Evolutionary conservation across 2,888 invertebrate species (phyloP), one percentile per base, ranked within the genome.

Genomic region (Andrena haemorrhoa): DNA sequence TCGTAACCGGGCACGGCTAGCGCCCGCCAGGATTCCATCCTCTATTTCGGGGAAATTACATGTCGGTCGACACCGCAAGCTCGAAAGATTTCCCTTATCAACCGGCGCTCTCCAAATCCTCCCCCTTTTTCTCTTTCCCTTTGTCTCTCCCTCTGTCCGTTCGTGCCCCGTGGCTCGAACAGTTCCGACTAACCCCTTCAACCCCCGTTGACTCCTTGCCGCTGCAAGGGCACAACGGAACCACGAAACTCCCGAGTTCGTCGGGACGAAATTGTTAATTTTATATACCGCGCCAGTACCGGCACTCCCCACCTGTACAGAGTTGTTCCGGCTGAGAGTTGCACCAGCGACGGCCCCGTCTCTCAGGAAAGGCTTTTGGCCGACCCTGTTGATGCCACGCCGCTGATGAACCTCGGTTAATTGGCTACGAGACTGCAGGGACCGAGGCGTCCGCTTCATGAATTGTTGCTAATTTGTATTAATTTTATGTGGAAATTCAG

Each of bases 1-100:
- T 90, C 84, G 91, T 89, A 91, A 90, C 89, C 88, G 86, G 53
- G 82, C 75, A 81, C 80, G 85, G 79, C 83, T 86, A 83, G 78
- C 80, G 82, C 81, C 75, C 81, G 77, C 75, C 83, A 85, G 88
- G 84, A 89, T 86, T 81, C 83, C 83, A 60, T 82, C 84, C 84
- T 79, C 85, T 77, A 86, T 88, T 90, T 82, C 87, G 81, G 78
- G 83, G 86, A 89, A 91, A 90, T 91, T 89, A 88, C 91, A 86
- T 82, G 87, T 84, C 86, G 83, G 82, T 71, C 76, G 83, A 65
- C 75, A 85, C 88, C 87, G 80, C 84, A 89, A 83, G 72, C 85
- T 76, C 84, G 73, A 87, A 86, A 88, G 85, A 85, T 89, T 85
- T 86, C 86, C 86, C 86, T 89, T 87, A 88, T 89, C 86, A 83